Evolutionary conservation across 2,888 invertebrate genomes (phyloP), one percentile per base, ranked within the genome.

Genomic region (Mycogona germanica): DNA sequence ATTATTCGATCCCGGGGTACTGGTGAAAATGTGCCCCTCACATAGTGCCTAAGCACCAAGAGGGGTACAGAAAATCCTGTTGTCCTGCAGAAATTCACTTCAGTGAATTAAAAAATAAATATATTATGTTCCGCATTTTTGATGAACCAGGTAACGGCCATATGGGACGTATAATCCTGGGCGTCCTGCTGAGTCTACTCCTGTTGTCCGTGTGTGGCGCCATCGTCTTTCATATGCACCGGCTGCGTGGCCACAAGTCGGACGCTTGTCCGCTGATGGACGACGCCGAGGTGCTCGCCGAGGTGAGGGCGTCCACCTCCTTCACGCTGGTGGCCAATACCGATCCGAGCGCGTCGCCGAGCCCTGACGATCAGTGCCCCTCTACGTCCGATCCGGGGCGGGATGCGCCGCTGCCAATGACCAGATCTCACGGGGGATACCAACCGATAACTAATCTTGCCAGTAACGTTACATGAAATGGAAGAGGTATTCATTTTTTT

Each of bases 201-300:
- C 26, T 51, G 12, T 12, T 25, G 14, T 9, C 21, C 2, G 14
- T 51, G 28, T 49, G 49, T 21, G 32, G 49, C 37, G 26, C 30
- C n/a, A 41, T 51, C 7, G 23, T 21, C 17, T 25, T 25, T n/a
- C 26, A 28, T 9, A 29, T 40, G 17, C 38, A 23, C 25, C 32
- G 37, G 2, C 23, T 28, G 12, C 23, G 41, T n/a, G 28, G 23
- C 17, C 28, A 23, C 14, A 51, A 40, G 29, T 41, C 26, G 4
- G 51, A 51, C n/a, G 28, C 41, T n/a, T 51, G 19, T 26, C 41
- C 51, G 19, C 26, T 51, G 26, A 42, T 51, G 25, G 51, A 51
- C 28, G 51, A 51, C 23, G 38, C 38, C 12, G 49, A 49, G n/a
- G 44, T 44, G 9, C 9, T 12, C 19, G 29, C 47, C 2, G 32